Base-by-base conservation (phyloP, 2,113 vertebrate genomes). In the Pterophyllum scalare region DNA sequence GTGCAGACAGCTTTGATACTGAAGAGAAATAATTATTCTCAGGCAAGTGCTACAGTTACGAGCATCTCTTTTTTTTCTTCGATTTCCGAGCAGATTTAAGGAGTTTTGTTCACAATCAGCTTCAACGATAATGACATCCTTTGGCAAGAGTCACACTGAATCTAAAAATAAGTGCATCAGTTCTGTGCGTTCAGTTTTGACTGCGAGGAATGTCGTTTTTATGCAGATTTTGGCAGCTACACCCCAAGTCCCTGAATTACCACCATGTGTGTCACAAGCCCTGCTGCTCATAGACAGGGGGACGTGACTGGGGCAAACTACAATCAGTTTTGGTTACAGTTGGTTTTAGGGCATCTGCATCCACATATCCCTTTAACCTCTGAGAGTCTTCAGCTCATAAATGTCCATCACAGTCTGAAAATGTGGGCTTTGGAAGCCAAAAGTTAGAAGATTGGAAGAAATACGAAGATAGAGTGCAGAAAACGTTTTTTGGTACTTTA, bases 81-180 rank as follows among this genome's bases (percentile, higher is more conserved):
- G 46, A 72, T 72, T 72, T 72, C 4, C 26, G 52, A 49, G 46
- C 56, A 54, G 26, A 54, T 1, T 72, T 54, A 72, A 72, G 67
- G 67, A 54, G 46, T 72, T 72, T 72, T 54, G 14, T 6, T 72
- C 46, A 72, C 67, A 54, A 54, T 72, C 26, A 0, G 26, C 67
- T n/a, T 72, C 67, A 72, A 33, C 31, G 46, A 72, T 72, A 72
- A 72, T 54, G 67, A n/a, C 67, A 72, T 54, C 46, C 67, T 72
- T 11, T 54, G 67, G 67, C 67, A 72, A 72, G 19, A 33, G 67
- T 54, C 2, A 0, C 0, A 7, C 67, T 12, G 31, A 72, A 72
- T 54, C 67, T 54, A 72, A 72, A 72, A 72, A 72, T 72, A 72
- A 72, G 46, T 72, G 46, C 9, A 33, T 72, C 46, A 54, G 19